Evolutionary conservation across 1,140 invertebrate species (phyloP).

Genomic region (Linepithema humile): DNA sequence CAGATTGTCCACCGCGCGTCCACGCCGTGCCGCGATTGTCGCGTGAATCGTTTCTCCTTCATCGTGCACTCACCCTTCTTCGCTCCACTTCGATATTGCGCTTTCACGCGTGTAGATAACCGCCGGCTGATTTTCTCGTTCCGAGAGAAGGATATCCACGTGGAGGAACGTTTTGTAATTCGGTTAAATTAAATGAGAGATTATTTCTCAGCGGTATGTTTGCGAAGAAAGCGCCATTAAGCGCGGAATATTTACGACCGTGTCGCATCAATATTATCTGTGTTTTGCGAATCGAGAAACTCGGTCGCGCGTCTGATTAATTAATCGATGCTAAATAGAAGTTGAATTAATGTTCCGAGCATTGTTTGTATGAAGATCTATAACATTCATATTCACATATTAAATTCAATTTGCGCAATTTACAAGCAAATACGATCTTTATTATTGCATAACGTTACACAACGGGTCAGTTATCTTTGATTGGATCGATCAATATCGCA

Average conservation of each 20-base stretch:
- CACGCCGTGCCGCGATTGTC: slow-evolving; percentile 10
- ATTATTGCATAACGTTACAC: not conserved
- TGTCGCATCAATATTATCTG: not conserved
- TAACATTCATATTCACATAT: not conserved
- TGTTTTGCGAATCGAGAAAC: slow-evolving; percentile 1
- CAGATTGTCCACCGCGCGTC: slow-evolving; percentile 9
- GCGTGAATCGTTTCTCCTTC: slow-evolving; percentile 10
- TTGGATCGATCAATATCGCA: not conserved
- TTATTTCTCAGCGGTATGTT: not conserved
- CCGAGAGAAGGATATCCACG: not conserved
- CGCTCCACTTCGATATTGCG: slow-evolving; percentile 40
- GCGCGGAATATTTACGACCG: not conserved
- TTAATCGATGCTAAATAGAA: slow-evolving; percentile 8
- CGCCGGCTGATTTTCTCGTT: not conserved
- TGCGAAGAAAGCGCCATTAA: not conserved
- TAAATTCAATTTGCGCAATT: not conserved
- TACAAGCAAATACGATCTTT: not conserved
- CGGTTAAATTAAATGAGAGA: not conserved
- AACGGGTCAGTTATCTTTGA: no score
- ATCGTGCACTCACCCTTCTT: not conserved
- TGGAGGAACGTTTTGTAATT: slow-evolving; percentile 3
- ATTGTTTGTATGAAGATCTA: not conserved
- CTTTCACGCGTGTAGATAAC: slow-evolving; percentile 48
- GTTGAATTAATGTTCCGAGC: not conserved
- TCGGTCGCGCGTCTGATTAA: not conserved